Percentiles rank a stretch among this genome's conserved stretches.
phyloP scores from a whole-genome alignment of 2,888 invertebrate species.

The Seira ritae region DNA sequence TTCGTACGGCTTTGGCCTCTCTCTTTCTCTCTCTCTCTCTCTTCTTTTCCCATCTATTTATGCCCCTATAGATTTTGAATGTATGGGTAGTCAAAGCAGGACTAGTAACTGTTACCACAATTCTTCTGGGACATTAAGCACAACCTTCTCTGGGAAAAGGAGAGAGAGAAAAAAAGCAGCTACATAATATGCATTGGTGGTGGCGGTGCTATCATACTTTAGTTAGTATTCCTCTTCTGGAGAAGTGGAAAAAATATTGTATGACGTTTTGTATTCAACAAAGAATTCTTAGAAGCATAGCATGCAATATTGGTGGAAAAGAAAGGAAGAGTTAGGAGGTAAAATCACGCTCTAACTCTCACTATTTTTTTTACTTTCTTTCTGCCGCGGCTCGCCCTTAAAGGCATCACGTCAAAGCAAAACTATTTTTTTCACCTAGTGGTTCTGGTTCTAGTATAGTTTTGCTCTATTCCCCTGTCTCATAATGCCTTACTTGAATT shows the following conservation, averaged over 20 bases:
- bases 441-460: not conserved
- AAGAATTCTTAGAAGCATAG: too few species aligned
- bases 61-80: constrained; percentile 19
- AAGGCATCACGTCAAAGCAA: not conserved
- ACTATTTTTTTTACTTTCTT: constrained; percentile 18
- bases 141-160: constrained; percentile 44
- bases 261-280: too few species aligned
- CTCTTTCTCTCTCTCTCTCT: not conserved
- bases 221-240: too few species aligned
- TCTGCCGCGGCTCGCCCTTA: too few species aligned
- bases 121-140: constrained; percentile 61
- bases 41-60: constrained; percentile 14
- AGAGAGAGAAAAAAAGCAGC: constrained; percentile 7
- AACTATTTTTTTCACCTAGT: not conserved
- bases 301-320: too few species aligned
- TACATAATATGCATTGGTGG: too few species aligned
- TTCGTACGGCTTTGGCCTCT: not conserved
- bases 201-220: too few species aligned
- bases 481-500: constrained; percentile 38
- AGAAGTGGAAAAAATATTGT: too few species aligned
- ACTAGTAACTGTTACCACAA: constrained; percentile 52
- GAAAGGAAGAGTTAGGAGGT: constrained; percentile 19
- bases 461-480: constrained; percentile 27
- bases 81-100: constrained; percentile 33
- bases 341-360: constrained; percentile 40